phyloP scores from a whole-genome alignment of 2,113 vertebrate genomes.

The Theropithecus gelada region DNA sequence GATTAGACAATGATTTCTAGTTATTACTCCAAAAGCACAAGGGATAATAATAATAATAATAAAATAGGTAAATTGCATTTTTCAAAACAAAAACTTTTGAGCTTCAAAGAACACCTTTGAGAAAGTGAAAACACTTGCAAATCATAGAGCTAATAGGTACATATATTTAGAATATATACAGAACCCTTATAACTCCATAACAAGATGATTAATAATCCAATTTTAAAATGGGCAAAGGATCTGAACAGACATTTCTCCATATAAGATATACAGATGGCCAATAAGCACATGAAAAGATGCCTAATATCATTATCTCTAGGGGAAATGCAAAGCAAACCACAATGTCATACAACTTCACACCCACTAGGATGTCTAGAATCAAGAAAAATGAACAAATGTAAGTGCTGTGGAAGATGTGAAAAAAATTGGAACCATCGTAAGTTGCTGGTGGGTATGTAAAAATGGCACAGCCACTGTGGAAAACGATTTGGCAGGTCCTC shows the following conservation, averaged over 20 bases:
- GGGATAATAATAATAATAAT: neutral
- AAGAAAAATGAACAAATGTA: neutral
- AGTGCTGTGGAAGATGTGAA: neutral
- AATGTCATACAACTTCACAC: neutral
- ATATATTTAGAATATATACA: neutral
- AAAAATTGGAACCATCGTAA: neutral
- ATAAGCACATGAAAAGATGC: neutral
- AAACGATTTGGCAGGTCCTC: neutral
- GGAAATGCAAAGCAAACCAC: slow-evolving; percentile 2
- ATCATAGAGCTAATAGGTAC: neutral
- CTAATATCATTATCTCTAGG: neutral
- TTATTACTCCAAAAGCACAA: neutral
- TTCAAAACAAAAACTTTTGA: neutral
- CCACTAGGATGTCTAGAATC: neutral
- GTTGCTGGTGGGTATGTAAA: neutral
- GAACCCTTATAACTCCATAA: neutral
- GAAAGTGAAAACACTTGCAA: slow-evolving; percentile 1
- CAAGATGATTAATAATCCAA: neutral
- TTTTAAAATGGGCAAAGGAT: neutral
- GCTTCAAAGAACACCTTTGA: neutral
- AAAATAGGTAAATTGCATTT: neutral
- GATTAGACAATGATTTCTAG: neutral
- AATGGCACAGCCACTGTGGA: neutral
- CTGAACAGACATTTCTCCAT: neutral
- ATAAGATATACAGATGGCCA: neutral